Evolutionary conservation across 1,140 invertebrate species (phyloP).

Genomic region (Pachypsylla venusta): DNA sequence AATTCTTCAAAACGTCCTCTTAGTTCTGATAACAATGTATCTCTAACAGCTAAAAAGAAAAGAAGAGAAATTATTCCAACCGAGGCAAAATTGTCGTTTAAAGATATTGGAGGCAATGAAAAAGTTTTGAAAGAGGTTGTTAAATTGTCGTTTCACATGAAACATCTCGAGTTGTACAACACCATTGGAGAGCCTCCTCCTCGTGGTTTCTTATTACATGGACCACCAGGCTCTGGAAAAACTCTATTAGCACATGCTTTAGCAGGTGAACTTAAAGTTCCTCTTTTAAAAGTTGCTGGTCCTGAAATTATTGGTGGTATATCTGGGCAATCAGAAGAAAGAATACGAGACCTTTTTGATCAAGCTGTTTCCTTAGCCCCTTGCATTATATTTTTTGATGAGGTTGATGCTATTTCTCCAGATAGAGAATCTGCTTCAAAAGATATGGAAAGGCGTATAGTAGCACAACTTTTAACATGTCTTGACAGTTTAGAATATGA

Average conservation of each 20-base stretch:
- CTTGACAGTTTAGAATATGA: conserved; percentile 51
- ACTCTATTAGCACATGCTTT: conserved; percentile 81
- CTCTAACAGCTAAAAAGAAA: not conserved
- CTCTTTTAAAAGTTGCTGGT: conserved; percentile 69
- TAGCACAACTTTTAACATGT: conserved; percentile 76
- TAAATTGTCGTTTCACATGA: conserved; percentile 22
- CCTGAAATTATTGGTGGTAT: conserved; percentile 88
- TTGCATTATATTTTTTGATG: conserved; percentile 85
- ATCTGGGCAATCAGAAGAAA: conserved; percentile 88
- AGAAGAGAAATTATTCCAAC: conserved; percentile 6
- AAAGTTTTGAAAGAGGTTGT: conserved; percentile 18
- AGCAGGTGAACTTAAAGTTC: conserved; percentile 62
- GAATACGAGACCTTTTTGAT: conserved; percentile 81
- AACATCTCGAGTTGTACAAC: conserved; percentile 35
- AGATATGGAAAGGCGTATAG: conserved; percentile 91
- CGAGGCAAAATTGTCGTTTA: not conserved
- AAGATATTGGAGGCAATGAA: conserved; percentile 7
- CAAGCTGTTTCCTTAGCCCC: conserved; percentile 56
- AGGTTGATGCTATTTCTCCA: conserved; percentile 79
- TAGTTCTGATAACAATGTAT: not conserved
- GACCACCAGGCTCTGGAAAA: conserved; percentile 88
- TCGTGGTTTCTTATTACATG: conserved; percentile 71
- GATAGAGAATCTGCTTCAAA: conserved; percentile 74
- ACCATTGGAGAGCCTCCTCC: conserved; percentile 65
- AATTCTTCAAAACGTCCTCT: not conserved